Evolutionary conservation across 2,797 vertebrate species (phyloP).

Genomic region (Heterohyrax brucei): DNA sequence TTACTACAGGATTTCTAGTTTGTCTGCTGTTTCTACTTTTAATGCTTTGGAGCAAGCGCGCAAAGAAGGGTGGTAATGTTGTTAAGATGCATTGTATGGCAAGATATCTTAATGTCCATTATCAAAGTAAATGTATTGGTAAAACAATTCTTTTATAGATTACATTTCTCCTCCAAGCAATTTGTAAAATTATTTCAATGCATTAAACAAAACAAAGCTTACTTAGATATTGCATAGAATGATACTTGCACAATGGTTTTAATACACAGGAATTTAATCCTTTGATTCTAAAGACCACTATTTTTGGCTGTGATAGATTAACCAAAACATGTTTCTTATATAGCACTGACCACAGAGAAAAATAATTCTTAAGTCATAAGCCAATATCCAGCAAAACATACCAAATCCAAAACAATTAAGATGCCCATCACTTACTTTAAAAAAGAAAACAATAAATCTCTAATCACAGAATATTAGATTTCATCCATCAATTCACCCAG

Average conservation of each 20-base stretch:
- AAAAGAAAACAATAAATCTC: conserved; percentile 21
- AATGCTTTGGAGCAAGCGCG: conserved; percentile 23
- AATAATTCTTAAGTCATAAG: conserved; percentile 41
- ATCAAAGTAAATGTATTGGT: conserved; percentile 76
- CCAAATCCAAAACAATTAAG: conserved; percentile 21
- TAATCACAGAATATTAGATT: conserved; percentile 2
- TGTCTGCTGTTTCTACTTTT: conserved; percentile 1
- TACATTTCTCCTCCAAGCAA: conserved; percentile 75
- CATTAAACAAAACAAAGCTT: conserved; percentile 85
- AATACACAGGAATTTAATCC: conserved; percentile 86
- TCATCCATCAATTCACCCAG: not conserved
- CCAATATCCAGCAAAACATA: conserved; percentile 25
- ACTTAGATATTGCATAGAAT: conserved; percentile 81
- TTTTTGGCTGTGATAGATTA: conserved; percentile 82
- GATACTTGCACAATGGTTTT: conserved; percentile 87
- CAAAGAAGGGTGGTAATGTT: conserved; percentile 6
- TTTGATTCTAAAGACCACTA: conserved; percentile 86
- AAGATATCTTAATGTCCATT: conserved; percentile 29
- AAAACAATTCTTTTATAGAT: conserved; percentile 83
- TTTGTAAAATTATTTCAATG: conserved; percentile 85
- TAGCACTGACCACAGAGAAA: conserved; percentile 37
- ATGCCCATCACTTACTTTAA: conserved; percentile 71
- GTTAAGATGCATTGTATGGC: not conserved
- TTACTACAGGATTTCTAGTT: conserved; percentile 17
- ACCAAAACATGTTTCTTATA: not conserved